These are phyloP conservation scores for Synanthedon andrenaeformis DNA, from an alignment of 2,888 invertebrate genomes.

Conservation along the genomic window DNA sequence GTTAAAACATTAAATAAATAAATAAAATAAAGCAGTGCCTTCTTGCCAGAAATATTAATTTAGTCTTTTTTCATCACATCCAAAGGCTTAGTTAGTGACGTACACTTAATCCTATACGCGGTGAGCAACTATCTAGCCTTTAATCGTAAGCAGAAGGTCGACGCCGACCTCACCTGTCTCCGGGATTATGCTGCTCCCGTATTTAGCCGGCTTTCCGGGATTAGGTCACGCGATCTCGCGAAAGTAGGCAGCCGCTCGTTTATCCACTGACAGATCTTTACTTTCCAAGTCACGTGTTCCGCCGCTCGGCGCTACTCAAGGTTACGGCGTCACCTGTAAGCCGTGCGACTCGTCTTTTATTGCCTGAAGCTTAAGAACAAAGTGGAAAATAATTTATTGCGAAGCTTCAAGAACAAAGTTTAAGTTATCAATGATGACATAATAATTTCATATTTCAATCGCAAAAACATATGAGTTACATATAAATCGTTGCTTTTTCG, in stretches of 20 bases:
- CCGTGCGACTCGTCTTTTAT: neutral
- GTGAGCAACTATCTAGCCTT: slow-evolving; percentile 21
- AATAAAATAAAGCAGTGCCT: too few species aligned
- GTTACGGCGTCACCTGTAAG: neutral
- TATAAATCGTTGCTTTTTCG: too few species aligned
- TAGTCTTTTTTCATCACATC: too few species aligned
- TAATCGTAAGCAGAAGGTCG: slow-evolving; percentile 18
- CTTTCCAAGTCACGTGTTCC: slow-evolving; percentile 23
- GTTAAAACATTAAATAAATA: too few species aligned
- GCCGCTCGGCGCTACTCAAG: neutral
- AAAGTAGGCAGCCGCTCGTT: slow-evolving; percentile 30
- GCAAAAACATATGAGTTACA: too few species aligned
- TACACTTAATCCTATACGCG: neutral
- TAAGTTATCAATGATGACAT: too few species aligned
- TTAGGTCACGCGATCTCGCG: slow-evolving; percentile 24
- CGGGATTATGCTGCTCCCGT: slow-evolving; percentile 3
- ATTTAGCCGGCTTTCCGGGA: slow-evolving; percentile 32
- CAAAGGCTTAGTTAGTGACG: too few species aligned
- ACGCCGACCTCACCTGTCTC: slow-evolving; percentile 23
- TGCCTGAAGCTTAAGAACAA: too few species aligned
- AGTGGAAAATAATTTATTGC: too few species aligned
- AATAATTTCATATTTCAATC: too few species aligned
- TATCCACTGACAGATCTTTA: slow-evolving; percentile 30
- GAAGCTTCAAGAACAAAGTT: too few species aligned
- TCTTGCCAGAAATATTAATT: too few species aligned